Base-by-base conservation (phyloP, 2,888 invertebrate species). In the Drosophila formosana region DNA sequence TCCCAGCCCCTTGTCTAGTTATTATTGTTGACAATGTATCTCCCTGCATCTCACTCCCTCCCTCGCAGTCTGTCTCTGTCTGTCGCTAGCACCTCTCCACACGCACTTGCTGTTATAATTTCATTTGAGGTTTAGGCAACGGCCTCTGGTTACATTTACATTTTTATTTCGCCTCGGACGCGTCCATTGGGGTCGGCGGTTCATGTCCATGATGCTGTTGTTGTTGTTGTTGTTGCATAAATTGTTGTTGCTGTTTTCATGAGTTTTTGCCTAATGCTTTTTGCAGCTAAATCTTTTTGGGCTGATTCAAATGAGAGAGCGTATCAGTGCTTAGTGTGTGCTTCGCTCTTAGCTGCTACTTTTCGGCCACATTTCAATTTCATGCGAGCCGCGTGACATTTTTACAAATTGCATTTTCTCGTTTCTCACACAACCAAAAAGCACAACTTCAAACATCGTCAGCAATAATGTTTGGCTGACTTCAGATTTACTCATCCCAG, bases 91-190 rank as follows among this genome's bases (percentile, higher is more conserved):
- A 30, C 37, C 11, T 25, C 41, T 23, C 25, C 25, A 39, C 23
- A 23, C 47, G 57, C 62, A 74, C 55, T 76, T 60, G 47, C 50
- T 67, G 82, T 70, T 81, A 87, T 87, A 87, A 82, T 82, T 82
- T 87, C 82, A 82, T 82, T 82, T 79, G 85, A 65, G 77, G 72
- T 60, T 76, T 66, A 46, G 62, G 60, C 78, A 62, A 67, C 37
- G 68, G 63, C 73, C 67, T 56, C 64, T 70, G 82, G 72, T 67
- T 66, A 82, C 83, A 84, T 84, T 84, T 88, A 86, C 84, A 84
- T 84, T 80, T 84, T 86, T 80, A 88, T 88, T 86, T 86, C 76
- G 79, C 75, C 55, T 65, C 78, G 86, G 83, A 73, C 78, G 68
- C 79, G 66, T 66, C 57, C 67, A 55, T 60, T 39, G 41, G 56